Evolutionary conservation across 2,888 invertebrate genomes (phyloP), one percentile per base, ranked within the genome.

Genomic region (Onchidella celtica): DNA sequence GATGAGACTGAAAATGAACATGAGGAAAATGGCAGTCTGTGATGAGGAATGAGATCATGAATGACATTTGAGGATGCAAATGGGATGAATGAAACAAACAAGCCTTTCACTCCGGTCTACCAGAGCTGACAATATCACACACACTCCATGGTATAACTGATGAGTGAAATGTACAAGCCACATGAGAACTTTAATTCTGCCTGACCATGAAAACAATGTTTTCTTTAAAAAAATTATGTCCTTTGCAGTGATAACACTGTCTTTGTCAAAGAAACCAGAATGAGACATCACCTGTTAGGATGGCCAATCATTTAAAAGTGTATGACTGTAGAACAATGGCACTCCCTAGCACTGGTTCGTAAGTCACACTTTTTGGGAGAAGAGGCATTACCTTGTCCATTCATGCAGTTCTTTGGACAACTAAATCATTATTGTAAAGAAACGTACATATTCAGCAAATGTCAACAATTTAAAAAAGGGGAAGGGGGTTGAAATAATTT

Each of bases 61-160:
- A 77, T 73, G 73, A 73, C n/a, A 59, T 73, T 24, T 3, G 11
- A n/a, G 29, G 57, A 63, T 72, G 57, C n/a, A n/a, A n/a, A 47
- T 47, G 47, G 47, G 47, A 47, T 73, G 27, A 36, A 57, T 72
- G 57, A 24, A 68, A 68, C 27, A 40, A 36, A 74, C 9, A 61
- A 32, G 4, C 17, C 57, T 65, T 55, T 29, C 55, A 14, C 63
- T 24, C 24, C 24, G 47, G 1, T 24, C 29, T 27, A n/a, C 38
- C 27, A 73, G 24, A 72, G 9, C 59, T 59, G 36, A 21, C 24
- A 24, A n/a, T n/a, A n/a, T n/a, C 38, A 40, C 17, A 72, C 21
- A 38, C 68, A 24, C 9, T 21, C 21, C 36, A 34, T 55, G 55
- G 24, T 38, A 24, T 61, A 57, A 73, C 61, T 61, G 3, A 14